Evolutionary conservation across 2,797 vertebrate genomes (phyloP).

Genomic region (Gymnothorax reevesii): DNA sequence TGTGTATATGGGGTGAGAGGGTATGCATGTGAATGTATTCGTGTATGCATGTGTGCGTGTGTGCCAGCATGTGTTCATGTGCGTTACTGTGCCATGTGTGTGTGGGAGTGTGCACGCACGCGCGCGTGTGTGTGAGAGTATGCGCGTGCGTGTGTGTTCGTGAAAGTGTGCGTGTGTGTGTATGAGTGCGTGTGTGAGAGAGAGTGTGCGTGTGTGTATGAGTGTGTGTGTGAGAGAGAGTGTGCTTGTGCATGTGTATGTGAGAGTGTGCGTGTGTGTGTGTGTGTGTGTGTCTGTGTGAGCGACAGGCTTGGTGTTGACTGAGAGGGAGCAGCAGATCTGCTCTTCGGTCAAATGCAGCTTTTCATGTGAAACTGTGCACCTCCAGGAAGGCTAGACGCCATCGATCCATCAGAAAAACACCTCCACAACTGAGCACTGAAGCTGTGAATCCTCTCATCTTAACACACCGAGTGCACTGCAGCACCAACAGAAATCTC

Average conservation of each 20-base stretch:
- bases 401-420: background rate
- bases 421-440: background rate
- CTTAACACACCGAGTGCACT: background rate
- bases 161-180: constrained; percentile 1
- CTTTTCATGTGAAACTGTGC: background rate
- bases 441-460: background rate
- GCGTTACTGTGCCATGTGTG: background rate
- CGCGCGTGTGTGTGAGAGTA: too few relatives aligned
- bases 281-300: constrained; percentile 11
- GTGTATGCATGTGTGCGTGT: background rate
- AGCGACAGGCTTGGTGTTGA: constrained; percentile 19
- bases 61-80: background rate
- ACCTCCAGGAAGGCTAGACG: background rate
- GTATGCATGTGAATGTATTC: too few relatives aligned
- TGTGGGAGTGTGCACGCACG: too few relatives aligned
- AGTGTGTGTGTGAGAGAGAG: constrained; percentile 1
- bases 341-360: background rate
- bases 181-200: background rate
- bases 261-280: background rate
- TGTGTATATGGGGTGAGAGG: too few relatives aligned
- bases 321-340: background rate
- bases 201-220: too few relatives aligned
- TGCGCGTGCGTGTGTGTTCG: constrained; percentile 27
- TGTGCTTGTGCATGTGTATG: background rate
- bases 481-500: background rate